A percentile compares a stretch with the other conserved stretches of the same genome.
Evolutionary conservation across 2,888 invertebrate species (phyloP).

Genomic region (Ornithoptera alexandrae): DNA sequence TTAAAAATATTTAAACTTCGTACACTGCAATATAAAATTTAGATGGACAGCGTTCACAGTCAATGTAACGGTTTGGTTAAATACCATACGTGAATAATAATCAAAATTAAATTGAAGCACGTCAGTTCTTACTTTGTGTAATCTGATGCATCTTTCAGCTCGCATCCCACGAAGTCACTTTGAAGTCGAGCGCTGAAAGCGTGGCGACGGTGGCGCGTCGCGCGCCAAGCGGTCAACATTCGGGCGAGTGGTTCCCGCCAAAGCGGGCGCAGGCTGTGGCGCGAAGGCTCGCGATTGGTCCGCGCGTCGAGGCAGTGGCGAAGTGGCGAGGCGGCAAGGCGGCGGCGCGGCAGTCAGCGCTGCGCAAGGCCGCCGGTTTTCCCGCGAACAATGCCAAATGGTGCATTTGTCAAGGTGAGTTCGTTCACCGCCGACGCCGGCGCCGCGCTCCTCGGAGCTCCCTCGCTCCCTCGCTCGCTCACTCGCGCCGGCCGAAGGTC

Average conservation of each 20-base stretch:
- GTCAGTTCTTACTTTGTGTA: background rate
- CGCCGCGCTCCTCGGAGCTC: constrained; percentile 47
- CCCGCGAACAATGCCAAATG: constrained; percentile 81
- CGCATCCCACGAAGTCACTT: constrained; percentile 18
- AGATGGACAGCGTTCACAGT: background rate
- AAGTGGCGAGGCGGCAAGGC: background rate
- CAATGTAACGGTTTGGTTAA: background rate
- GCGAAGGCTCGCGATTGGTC: constrained; percentile 73
- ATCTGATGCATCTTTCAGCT: constrained; percentile 25
- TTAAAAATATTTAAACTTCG: too few relatives aligned
- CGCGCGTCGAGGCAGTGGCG: constrained; percentile 48
- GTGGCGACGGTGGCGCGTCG: constrained; percentile 42
- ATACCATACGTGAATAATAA: background rate
- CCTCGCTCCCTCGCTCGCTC: constrained; percentile 47
- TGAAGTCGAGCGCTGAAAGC: constrained; percentile 49
- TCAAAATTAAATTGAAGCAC: constrained; percentile 5
- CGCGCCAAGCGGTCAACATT: constrained; percentile 51
- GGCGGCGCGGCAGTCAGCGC: constrained; percentile 61
- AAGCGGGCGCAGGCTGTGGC: constrained; percentile 76
- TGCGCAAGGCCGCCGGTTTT: constrained; percentile 79
- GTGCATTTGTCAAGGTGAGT: constrained; percentile 81
- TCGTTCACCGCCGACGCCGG: constrained; percentile 78
- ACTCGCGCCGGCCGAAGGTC: constrained; percentile 71
- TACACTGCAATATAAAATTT: background rate
- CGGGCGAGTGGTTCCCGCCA: constrained; percentile 61